Base-by-base conservation (phyloP, 2,888 invertebrate genomes). In the Eutolmus rufibarbis region DNA sequence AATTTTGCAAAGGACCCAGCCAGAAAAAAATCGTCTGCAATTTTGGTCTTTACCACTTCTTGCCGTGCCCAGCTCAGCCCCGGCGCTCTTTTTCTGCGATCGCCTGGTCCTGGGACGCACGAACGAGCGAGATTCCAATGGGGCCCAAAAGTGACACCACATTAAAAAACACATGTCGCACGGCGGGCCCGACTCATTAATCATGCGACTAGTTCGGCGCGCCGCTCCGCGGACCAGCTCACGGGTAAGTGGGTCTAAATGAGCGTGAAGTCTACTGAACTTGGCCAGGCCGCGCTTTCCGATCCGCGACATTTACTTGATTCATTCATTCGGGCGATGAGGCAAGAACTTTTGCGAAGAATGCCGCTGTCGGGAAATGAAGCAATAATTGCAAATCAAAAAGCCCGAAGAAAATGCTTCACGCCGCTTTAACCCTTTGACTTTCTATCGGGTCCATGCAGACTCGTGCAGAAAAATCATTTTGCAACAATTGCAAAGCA, bases 121-220 rank as follows among this genome's bases (percentile, higher is more conserved):
- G 84, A 84, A 84, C 84, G 66, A 84, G 66, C 84, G 66, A 84
- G 66, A 84, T 84, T 84, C 84, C 66, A 84, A 84, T 84, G 84
- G 40, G 28, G 84, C 84, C 84, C 74, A 84, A 84, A 84, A 84
- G 74, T 84, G 84, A 84, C 84, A 74, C 84, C 37, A 74, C 84
- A 84, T 84, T 74, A 84, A 84, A 84, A 84, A 84, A 66, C 84
- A 84, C 28, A 74, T 84, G 84, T 66, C 51, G 57, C 84, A 57
- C 66, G 84, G 66, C 43, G 74, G 34, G 84, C 74, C 84, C 74
- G 84, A 74, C 40, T 8, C 84, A 84, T 84, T 84, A 84, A 84
- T 84, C 84, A 84, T 84, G 28, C 84, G 66, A 19, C 66, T 66
- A 84, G 66, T 51, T 23, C 23, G 28, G 2, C 9, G 84, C 12